Conservation (phyloP, 2,113 vertebrate genomes). For the Chaenocephalus aceratus region DNA sequence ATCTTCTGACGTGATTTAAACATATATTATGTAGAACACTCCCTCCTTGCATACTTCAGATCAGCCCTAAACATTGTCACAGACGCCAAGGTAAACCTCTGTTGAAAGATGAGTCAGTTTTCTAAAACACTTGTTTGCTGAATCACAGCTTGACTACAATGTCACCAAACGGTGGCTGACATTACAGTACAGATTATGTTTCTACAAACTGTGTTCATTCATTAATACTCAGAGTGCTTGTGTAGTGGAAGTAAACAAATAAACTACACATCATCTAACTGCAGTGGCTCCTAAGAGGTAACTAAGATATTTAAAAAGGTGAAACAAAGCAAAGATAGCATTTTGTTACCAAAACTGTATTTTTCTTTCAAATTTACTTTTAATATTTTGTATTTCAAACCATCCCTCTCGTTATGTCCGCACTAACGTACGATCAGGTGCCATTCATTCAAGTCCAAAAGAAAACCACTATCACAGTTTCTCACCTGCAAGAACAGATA, state of each 20-base stretch:
- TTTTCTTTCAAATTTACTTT: too few species aligned
- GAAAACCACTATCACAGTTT: neutral
- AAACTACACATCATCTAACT: neutral
- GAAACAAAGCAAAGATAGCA: too few species aligned
- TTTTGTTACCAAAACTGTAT: too few species aligned
- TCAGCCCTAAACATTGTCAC: constrained; percentile 12
- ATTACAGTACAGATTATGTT: neutral
- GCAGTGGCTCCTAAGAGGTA: neutral
- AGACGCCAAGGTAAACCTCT: neutral
- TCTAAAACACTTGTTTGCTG: constrained; percentile 2
- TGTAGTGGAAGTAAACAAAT: neutral
- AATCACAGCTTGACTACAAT: neutral
- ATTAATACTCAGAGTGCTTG: neutral
- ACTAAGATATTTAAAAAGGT: too few species aligned
- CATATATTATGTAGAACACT: neutral
- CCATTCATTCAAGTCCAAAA: too few species aligned
- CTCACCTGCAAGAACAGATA: neutral
- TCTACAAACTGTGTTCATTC: neutral
- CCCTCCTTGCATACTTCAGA: neutral
- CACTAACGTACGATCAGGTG: neutral
- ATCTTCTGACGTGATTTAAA: neutral
- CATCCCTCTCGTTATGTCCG: neutral
- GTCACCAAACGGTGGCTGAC: neutral
- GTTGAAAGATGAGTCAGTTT: constrained; percentile 27
- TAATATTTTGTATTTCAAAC: too few species aligned